Evolutionary conservation across 2,113 vertebrate genomes (phyloP).

Genomic region (Seriola rivoliana): DNA sequence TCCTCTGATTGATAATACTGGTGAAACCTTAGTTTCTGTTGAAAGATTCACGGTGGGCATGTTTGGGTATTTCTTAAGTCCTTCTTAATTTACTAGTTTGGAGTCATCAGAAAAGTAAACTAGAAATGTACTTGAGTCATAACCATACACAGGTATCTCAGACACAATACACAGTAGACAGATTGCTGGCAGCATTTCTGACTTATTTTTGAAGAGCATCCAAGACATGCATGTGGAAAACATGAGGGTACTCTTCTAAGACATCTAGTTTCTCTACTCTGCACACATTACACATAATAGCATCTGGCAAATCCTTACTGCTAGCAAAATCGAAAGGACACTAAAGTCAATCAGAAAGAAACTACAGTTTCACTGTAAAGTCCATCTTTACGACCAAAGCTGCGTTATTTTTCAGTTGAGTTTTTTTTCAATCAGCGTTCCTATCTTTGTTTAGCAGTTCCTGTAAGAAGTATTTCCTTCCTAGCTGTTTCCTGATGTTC

Average conservation of each 20-base stretch:
- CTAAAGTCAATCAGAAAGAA: conserved; percentile 15
- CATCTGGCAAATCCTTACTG: conserved; percentile 18
- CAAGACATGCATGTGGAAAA: conserved; percentile 43
- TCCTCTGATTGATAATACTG: background rate
- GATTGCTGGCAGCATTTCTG: conserved; percentile 22
- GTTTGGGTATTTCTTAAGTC: background rate
- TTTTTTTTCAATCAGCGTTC: conserved; percentile 62
- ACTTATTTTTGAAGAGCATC: conserved; percentile 32
- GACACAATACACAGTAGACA: conserved; percentile 7
- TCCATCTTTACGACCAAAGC: conserved; percentile 35
- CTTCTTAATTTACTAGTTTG: background rate
- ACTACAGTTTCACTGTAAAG: background rate
- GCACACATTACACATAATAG: conserved; percentile 17
- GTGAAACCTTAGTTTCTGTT: background rate
- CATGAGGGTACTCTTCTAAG: conserved; percentile 11
- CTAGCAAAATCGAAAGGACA: conserved; percentile 20
- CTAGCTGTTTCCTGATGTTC: conserved; percentile 70
- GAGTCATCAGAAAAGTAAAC: background rate
- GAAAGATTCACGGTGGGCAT: background rate
- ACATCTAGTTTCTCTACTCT: conserved; percentile 42
- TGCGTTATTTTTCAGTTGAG: conserved; percentile 40
- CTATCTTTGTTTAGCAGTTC: conserved; percentile 77
- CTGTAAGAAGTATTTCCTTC: conserved; percentile 77
- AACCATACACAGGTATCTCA: background rate
- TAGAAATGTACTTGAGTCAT: background rate